phyloP scores from a whole-genome alignment of 2,113 vertebrate species.

The Microcebus murinus region DNA sequence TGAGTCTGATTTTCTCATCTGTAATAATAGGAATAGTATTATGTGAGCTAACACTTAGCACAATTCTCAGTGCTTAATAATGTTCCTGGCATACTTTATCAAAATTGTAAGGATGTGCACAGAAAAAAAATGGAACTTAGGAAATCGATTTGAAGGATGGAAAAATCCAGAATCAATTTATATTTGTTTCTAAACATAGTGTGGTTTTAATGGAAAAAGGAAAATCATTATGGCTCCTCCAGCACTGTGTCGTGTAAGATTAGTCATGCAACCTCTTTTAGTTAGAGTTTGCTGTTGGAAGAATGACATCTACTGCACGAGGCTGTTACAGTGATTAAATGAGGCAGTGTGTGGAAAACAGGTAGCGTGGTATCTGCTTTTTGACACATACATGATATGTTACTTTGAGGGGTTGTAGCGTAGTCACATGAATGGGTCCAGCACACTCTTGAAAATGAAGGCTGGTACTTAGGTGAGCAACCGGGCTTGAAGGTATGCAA shows the following conservation, averaged over 20 bases:
- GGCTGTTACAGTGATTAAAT: background rate
- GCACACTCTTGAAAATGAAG: background rate
- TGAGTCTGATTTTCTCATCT: background rate
- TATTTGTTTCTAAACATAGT: background rate
- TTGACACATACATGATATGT: background rate
- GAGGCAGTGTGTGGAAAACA: background rate
- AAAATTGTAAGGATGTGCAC: background rate
- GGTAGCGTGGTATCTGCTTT: background rate
- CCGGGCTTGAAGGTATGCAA: background rate
- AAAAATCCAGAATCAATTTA: background rate
- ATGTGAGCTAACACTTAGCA: background rate
- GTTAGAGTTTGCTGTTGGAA: background rate
- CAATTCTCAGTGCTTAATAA: background rate
- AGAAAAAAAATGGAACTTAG: background rate
- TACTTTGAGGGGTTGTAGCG: background rate
- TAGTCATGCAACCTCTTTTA: background rate
- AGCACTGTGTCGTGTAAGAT: background rate
- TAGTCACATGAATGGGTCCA: background rate
- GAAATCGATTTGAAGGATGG: background rate
- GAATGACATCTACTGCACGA: background rate
- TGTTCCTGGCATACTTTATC: background rate
- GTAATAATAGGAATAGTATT: background rate
- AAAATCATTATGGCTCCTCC: background rate
- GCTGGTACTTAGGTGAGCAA: background rate
- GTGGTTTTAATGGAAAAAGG: background rate